These are phyloP conservation scores for Plecotus auritus DNA, from an alignment of 2,113 vertebrate genomes.

Conservation along the genomic window DNA sequence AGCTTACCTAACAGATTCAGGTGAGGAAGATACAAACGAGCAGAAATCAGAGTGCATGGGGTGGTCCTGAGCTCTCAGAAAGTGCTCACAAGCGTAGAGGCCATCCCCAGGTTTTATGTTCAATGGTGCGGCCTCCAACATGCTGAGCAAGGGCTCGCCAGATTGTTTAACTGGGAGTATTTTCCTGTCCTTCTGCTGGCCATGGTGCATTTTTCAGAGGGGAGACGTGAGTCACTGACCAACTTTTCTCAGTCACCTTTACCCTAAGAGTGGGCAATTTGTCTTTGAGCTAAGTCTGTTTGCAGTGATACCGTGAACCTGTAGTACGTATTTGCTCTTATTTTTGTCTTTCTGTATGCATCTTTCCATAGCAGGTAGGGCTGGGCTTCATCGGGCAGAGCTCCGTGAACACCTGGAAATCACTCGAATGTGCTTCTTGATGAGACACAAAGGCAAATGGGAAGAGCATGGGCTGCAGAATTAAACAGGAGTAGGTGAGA, in stretches of 20 bases:
- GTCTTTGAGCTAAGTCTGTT: not conserved
- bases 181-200: not conserved
- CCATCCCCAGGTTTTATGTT: not conserved
- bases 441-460: not conserved
- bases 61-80: not conserved
- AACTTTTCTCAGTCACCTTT: not conserved
- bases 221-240: not conserved
- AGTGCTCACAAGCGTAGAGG: rapidly evolving
- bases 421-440: not conserved
- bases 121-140: not conserved
- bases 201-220: not conserved
- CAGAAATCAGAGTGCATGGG: not conserved
- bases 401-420: not conserved
- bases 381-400: too few relatives aligned
- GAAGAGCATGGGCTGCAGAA: not conserved
- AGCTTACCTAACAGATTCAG: not conserved
- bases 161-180: not conserved
- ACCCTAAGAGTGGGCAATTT: not conserved
- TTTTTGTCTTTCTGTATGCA: not conserved
- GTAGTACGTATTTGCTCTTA: not conserved
- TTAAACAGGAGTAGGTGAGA: not conserved
- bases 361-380: not conserved
- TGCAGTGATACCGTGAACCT: not conserved
- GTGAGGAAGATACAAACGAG: not conserved
- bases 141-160: not conserved